These are phyloP conservation scores for Muscicapa comitata DNA, from an alignment of 2,797 vertebrate genomes.

Conservation along the genomic window DNA sequence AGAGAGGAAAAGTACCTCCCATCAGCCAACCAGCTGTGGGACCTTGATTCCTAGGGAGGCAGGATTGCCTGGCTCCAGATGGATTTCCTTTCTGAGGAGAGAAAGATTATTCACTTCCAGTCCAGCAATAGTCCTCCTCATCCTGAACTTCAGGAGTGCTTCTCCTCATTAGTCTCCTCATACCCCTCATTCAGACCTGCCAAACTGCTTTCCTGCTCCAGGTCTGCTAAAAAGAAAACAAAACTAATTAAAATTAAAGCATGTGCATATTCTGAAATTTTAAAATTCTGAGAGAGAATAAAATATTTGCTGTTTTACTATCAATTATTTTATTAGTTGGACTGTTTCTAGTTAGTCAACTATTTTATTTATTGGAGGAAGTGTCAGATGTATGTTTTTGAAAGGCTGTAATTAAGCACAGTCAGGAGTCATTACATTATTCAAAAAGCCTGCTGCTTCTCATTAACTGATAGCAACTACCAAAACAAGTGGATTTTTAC, in stretches of 20 bases:
- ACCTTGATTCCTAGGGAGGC: background rate
- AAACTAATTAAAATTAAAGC: background rate
- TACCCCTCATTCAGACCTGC: background rate
- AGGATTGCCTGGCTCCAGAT: background rate
- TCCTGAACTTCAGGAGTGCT: background rate
- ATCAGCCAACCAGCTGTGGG: background rate
- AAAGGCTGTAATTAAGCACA: slow-evolving; percentile 15
- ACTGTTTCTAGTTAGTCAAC: background rate
- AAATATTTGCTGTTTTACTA: background rate
- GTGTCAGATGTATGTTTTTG: background rate
- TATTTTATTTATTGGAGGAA: background rate
- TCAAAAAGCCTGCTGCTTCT: slow-evolving; percentile 6
- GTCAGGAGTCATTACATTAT: background rate
- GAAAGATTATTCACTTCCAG: background rate
- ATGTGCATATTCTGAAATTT: background rate
- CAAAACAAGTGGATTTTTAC: background rate
- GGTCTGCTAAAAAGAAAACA: background rate
- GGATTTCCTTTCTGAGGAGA: background rate
- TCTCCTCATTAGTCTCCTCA: background rate
- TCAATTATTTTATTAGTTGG: background rate
- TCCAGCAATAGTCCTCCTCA: background rate
- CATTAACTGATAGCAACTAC: background rate
- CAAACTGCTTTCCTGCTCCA: background rate
- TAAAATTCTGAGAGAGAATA: background rate
- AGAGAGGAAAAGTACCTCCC: background rate